phyloP scores from a whole-genome alignment of 2,113 vertebrate species.

The Pungitius pungitius region DNA sequence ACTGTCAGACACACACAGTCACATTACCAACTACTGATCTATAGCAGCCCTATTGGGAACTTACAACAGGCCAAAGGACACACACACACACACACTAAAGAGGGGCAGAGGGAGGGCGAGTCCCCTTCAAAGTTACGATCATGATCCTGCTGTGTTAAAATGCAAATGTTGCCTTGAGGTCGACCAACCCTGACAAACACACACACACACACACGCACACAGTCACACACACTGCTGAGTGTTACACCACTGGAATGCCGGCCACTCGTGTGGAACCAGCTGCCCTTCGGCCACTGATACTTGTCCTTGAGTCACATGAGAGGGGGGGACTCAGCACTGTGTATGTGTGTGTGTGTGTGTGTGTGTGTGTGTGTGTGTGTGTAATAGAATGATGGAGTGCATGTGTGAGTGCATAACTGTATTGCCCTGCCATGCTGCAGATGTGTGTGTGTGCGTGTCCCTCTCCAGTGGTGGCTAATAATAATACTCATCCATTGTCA shows the following conservation, averaged over 20 bases:
- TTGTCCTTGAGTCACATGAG: constrained; percentile 76
- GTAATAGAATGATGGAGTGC: neutral
- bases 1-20: constrained; percentile 19
- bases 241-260: constrained; percentile 61
- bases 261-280: constrained; percentile 72
- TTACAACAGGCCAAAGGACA: constrained; percentile 20
- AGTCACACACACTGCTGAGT: constrained; percentile 47
- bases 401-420: neutral
- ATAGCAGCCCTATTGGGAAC: constrained; percentile 54
- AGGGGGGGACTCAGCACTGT: neutral
- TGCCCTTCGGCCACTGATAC: constrained; percentile 66
- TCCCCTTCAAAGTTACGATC: constrained; percentile 44
- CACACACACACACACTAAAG: constrained; percentile 5
- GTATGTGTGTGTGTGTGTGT: neutral
- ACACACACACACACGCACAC: constrained; percentile 25
- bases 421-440: neutral
- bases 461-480: neutral
- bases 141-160: constrained; percentile 42
- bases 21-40: constrained; percentile 53
- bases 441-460: neutral
- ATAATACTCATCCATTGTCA: neutral
- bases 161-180: constrained; percentile 53
- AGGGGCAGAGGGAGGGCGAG: constrained; percentile 25
- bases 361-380: neutral
- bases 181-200: constrained; percentile 34